Conservation (phyloP, 2,888 invertebrate species). For the Agyllia agylla region DNA sequence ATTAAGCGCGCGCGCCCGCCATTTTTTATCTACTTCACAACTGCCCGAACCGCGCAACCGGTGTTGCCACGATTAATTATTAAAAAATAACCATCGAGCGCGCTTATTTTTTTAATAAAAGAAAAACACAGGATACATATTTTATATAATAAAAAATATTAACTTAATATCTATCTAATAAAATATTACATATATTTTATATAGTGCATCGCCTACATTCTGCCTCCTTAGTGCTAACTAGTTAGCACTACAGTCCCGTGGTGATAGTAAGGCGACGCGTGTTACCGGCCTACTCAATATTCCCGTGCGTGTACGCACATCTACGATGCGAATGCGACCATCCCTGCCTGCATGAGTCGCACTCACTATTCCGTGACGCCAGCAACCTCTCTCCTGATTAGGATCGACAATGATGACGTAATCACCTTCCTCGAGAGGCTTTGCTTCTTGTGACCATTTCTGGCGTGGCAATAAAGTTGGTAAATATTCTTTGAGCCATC, state of each 20-base stretch:
- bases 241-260: conserved; percentile 24
- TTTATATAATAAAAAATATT: not conserved
- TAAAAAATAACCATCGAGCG: too few relatives aligned
- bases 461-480: not conserved
- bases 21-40: too few relatives aligned
- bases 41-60: too few relatives aligned
- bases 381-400: not conserved
- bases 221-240: not conserved
- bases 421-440: not conserved
- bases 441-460: not conserved
- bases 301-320: conserved; percentile 39
- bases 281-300: conserved; percentile 33
- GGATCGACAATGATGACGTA: not conserved
- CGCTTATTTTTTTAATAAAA: too few relatives aligned
- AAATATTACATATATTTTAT: not conserved
- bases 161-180: not conserved
- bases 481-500: not conserved
- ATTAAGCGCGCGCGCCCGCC: too few relatives aligned
- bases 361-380: not conserved
- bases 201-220: conserved; percentile 34
- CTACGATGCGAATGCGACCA: conserved; percentile 37
- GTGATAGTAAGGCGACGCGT: conserved; percentile 43
- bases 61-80: too few relatives aligned
- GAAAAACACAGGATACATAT: too few relatives aligned
- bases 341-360: not conserved